Evolutionary conservation across 2,888 invertebrate species (phyloP).

Genomic region (Rhagium mordax): DNA sequence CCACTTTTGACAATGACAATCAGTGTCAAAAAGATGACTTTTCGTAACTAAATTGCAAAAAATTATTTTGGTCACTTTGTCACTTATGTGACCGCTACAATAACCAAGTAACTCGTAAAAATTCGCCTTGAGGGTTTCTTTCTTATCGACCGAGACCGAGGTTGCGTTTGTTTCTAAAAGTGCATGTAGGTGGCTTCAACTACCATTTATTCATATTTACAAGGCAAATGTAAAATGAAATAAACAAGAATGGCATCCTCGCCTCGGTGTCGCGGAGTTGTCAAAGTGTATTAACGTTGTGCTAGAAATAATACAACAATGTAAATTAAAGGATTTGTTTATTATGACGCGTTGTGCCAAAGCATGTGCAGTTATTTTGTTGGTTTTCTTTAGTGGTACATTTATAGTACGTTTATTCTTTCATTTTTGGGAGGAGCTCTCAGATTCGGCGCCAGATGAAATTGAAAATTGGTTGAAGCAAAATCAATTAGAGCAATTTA

Average conservation of each 20-base stretch:
- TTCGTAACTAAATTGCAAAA: no score
- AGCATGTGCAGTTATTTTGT: slow-evolving; percentile 69
- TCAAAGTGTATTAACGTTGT: slow-evolving; percentile 29
- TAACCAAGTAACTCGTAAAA: neutral
- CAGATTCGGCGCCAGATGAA: slow-evolving; percentile 68
- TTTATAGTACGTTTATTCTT: slow-evolving; percentile 70
- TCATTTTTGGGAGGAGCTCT: slow-evolving; percentile 68
- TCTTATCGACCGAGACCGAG: neutral
- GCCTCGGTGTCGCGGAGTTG: slow-evolving; percentile 27
- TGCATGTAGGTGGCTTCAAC: neutral
- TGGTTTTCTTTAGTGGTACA: slow-evolving; percentile 71
- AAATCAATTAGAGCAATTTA: slow-evolving; percentile 80
- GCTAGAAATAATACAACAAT: slow-evolving; percentile 42
- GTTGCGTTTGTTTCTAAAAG: neutral
- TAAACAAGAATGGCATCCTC: slow-evolving; percentile 32
- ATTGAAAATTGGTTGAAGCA: slow-evolving; percentile 85
- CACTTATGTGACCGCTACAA: no score
- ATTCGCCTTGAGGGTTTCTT: neutral
- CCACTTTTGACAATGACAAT: no score
- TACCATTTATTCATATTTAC: neutral
- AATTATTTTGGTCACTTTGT: no score
- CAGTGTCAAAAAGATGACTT: no score
- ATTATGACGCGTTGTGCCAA: slow-evolving; percentile 69
- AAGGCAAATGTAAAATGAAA: slow-evolving; percentile 1
- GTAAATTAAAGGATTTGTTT: slow-evolving; percentile 43